Evolutionary conservation across 1,140 invertebrate genomes (phyloP).

Genomic region (Drosophila lowei): DNA sequence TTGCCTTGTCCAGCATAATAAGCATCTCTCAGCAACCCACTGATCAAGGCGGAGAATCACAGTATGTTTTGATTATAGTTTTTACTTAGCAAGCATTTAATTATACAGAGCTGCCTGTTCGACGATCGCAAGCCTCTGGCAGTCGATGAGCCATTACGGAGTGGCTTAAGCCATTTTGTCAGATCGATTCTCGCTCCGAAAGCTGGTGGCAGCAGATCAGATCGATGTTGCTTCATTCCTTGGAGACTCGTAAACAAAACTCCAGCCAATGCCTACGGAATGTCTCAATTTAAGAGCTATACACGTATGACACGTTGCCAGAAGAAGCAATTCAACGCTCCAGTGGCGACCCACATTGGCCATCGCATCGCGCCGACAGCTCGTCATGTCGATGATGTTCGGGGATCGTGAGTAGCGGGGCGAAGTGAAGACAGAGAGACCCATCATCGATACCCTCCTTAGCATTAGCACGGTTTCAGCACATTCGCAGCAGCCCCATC

Average conservation of each 20-base stretch:
- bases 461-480: conserved; percentile 52
- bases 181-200: no score
- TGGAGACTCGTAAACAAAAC: background rate
- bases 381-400: conserved; percentile 20
- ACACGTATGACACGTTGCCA: conserved; percentile 26
- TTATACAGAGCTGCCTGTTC: conserved; percentile 1
- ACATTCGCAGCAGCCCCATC: conserved; percentile 22
- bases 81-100: conserved; percentile 12
- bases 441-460: conserved; percentile 54
- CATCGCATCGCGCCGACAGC: conserved; percentile 19
- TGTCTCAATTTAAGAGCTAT: background rate
- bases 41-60: background rate
- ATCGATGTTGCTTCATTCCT: no score
- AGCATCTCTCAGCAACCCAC: background rate
- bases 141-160: no score
- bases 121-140: background rate
- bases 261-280: background rate
- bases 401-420: conserved; percentile 31
- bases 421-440: conserved; percentile 26
- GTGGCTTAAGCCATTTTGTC: no score
- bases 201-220: no score
- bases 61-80: conserved; percentile 14
- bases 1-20: conserved; percentile 7
- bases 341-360: conserved; percentile 53
- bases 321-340: conserved; percentile 7